Evolutionary conservation across 2,888 invertebrate genomes (phyloP), one percentile per base, ranked within the genome.

Genomic region (Exephanes ischioxanthus): DNA sequence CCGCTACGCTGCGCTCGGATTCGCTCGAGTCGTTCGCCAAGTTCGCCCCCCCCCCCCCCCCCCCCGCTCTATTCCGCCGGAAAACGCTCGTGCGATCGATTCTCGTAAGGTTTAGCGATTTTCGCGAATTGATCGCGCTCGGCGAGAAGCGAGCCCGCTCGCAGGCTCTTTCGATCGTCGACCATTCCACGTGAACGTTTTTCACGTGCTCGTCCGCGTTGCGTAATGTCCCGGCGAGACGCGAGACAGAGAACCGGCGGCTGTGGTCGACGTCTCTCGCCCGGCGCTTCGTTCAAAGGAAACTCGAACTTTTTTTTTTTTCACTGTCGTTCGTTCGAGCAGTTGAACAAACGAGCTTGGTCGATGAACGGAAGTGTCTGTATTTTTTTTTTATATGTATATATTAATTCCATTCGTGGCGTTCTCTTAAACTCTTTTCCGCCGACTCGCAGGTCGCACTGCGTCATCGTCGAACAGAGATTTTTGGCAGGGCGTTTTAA

Each of bases 161-260:
- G 41, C 41, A 41, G 41, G 11, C 41, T 41, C 41, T 19, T 19
- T 58, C 58, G 19, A 22, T 73, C 26, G 61, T 33, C 73, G 41
- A 48, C 51, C 61, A 68, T 81, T 81, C 80, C 80, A 75, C 80
- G 75, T 81, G 58, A 81, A 80, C 73, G 63, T 75, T 80, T 81
- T 81, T 81, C 80, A 81, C 80, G 80, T 81, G 80, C 61, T 61
- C 75, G 51, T 75, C 51, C 55, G 37, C 68, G 68, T 81, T 81
- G 75, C 80, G 68, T 61, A 81, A 81, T 51, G 2, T 16, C 75
- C 73, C 80, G 80, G 66, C 75, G 53, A 19, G 66, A 41, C 41
- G 14, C 61, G 58, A 6, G 30, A 48, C 45, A 4, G 33, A 63
- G 61, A 63, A 41, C 80, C 73, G 73, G 73, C 55, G 67, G 66